These are phyloP conservation scores for Turdus rufiventris DNA, from an alignment of 2,113 vertebrate species.

Conservation along the genomic window DNA sequence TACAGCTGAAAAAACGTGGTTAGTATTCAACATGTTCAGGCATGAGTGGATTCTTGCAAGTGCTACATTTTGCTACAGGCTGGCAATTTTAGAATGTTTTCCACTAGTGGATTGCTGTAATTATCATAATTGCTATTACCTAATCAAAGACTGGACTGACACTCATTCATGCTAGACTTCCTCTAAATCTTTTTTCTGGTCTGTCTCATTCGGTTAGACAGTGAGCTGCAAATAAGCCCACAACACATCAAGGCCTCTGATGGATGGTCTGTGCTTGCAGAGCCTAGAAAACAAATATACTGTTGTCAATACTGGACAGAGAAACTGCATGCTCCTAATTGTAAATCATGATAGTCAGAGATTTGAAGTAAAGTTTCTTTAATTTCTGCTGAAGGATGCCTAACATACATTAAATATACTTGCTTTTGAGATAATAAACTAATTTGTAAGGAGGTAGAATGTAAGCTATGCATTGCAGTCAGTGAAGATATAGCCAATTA, in stretches of 20 bases:
- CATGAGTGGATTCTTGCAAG: not conserved
- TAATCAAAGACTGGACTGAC: slow-evolving; percentile 13
- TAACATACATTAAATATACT: not conserved
- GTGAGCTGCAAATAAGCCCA: not conserved
- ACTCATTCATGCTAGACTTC: not conserved
- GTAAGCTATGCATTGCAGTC: not conserved
- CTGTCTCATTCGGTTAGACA: not conserved
- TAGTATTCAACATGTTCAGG: not conserved
- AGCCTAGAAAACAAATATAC: not conserved
- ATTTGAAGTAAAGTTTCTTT: not conserved
- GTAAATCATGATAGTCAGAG: not conserved
- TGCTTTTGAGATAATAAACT: not conserved
- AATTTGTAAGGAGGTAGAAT: not conserved
- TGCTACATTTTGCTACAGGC: not conserved
- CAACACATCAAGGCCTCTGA: not conserved
- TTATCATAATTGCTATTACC: slow-evolving; percentile 34
- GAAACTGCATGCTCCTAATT: not conserved
- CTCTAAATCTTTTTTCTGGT: not conserved
- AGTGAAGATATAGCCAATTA: not conserved
- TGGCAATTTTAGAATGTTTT: slow-evolving; percentile 26
- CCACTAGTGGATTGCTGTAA: slow-evolving; percentile 18
- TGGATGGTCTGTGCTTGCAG: not conserved
- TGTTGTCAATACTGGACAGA: not conserved
- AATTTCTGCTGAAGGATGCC: not conserved
- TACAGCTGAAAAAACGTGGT: not conserved